Percentiles rank a stretch among this genome's conserved stretches.
phyloP scores from a whole-genome alignment of 2,113 vertebrate genomes.

The Antechinus stuartii region DNA sequence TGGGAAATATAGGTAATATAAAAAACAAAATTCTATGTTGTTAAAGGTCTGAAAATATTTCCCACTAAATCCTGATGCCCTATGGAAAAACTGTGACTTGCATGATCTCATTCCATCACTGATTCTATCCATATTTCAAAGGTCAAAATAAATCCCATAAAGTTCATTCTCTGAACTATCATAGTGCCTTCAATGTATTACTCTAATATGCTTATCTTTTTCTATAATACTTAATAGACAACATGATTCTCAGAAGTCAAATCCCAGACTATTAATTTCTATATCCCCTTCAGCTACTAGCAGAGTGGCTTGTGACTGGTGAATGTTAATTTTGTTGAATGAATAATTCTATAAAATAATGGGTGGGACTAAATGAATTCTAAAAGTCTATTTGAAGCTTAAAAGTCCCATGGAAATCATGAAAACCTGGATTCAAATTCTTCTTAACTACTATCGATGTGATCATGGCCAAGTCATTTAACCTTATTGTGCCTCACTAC shows the following conservation, averaged over 20 bases:
- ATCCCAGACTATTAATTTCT: neutral
- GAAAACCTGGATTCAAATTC: neutral
- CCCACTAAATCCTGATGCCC: neutral
- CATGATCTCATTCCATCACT: neutral
- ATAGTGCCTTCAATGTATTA: neutral
- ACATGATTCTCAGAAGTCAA: neutral
- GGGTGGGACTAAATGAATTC: neutral
- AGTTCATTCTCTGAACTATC: neutral
- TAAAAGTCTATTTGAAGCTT: neutral
- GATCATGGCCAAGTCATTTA: neutral
- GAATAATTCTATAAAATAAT: neutral
- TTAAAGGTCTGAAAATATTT: neutral
- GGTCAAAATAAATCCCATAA: neutral
- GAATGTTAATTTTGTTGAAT: neutral
- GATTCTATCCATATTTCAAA: neutral
- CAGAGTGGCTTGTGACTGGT: neutral
- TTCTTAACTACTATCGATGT: neutral
- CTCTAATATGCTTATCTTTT: neutral
- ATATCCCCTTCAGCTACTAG: neutral
- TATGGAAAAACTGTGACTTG: neutral
- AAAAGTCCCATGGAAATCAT: neutral
- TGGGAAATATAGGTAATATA: neutral
- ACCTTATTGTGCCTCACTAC: neutral
- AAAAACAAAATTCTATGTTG: neutral
- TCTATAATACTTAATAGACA: neutral